Evolutionary conservation across 2,888 invertebrate genomes (phyloP), one percentile per base, ranked within the genome.

Genomic region (Morpho helenor): DNA sequence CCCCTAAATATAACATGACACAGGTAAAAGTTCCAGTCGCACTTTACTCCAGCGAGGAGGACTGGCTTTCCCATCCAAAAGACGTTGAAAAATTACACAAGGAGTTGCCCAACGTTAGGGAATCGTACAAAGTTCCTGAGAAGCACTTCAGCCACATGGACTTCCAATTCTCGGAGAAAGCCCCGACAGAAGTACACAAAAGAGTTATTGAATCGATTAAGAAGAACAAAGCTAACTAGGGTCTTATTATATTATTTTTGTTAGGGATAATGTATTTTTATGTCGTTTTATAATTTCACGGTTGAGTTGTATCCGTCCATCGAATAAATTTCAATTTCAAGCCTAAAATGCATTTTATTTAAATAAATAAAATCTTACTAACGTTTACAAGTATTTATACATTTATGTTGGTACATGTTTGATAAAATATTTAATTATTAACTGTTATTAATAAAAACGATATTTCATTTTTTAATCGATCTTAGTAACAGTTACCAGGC

Each of bases 21-120:
- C 73, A 79, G 45, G 88, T 91, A n/a, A 70, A 68, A 31, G 79
- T 75, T 0, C 91, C 92, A 1, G 86, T 91, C 22, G 74, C 74
- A 1, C 67, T 91, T 52, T 87, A 82, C 77, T 82, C 80, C 74
- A 82, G 84, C 59, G 79, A 81, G 10, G 93, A 93, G 50, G 96
- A 96, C 79, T 93, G 93, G 92, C 79, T 96, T 52, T 92, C 94
- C 16, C 84, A 91, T 60, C 91, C 92, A 49, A 78, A 80, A 68
- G 94, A 94, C 64, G 93, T 94, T 1, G 76, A 89, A 45, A 85
- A 86, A 49, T 76, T 94, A 62, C 84, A 87, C 52, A 74, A 77
- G 6, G 85, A 91, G 65, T 82, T 96, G 46, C 92, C 93, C 52
- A 91, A 92, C 69, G 87, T 92, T 7, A 79, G 83, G 59, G 91